phyloP scores from a whole-genome alignment of 2,113 vertebrate species.

The Alexandromys fortis region DNA sequence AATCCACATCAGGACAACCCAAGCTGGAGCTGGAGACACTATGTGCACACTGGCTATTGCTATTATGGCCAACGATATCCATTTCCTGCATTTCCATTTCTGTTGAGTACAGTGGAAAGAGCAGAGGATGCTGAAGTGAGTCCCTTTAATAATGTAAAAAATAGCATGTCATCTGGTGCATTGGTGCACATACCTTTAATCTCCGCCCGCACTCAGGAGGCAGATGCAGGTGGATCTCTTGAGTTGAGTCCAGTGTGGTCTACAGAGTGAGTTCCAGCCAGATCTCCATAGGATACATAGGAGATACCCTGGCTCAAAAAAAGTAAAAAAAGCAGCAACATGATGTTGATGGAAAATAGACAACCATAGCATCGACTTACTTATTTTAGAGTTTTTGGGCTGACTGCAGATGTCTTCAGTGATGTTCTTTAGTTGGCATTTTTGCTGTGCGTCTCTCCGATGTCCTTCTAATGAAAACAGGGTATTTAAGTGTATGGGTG shows the following conservation, averaged over 20 bases:
- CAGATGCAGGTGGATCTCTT: background rate
- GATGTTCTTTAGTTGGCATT: background rate
- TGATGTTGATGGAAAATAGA: background rate
- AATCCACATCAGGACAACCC: background rate
- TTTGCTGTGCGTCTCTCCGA: background rate
- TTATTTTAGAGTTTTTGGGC: background rate
- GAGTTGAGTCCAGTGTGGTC: background rate
- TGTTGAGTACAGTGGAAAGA: background rate
- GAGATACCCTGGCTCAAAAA: background rate
- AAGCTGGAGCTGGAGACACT: background rate
- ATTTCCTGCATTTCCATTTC: background rate
- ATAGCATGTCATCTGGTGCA: background rate
- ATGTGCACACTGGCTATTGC: background rate
- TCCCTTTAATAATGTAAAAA: background rate
- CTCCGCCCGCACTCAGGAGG: background rate
- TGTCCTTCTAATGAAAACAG: background rate
- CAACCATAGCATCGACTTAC: background rate
- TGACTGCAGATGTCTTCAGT: background rate
- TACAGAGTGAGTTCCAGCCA: background rate
- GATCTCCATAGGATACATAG: background rate
- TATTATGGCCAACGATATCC: background rate
- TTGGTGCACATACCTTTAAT: background rate
- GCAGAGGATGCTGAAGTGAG: background rate
- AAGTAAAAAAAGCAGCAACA: background rate
- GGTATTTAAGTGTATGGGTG: background rate